Conservation (phyloP, 2,888 invertebrate genomes). For the Boloria selene region DNA sequence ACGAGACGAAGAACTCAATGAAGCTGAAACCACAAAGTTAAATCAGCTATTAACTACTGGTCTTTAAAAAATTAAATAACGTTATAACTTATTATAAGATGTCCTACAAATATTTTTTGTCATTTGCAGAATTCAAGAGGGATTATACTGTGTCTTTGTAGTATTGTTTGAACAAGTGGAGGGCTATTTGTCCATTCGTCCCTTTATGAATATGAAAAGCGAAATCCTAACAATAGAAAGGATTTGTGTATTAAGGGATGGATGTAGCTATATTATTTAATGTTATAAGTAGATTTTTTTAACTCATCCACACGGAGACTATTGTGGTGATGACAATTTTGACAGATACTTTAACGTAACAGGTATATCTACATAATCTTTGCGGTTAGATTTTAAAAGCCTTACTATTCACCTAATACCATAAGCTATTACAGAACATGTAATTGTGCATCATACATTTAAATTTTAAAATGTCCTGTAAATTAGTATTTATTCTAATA, state of each 20-base stretch:
- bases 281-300: slow-evolving; percentile 9
- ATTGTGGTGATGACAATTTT: slow-evolving; percentile 13
- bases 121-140: slow-evolving; percentile 37
- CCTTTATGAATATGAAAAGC: slow-evolving; percentile 41
- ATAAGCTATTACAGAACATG: too few species aligned
- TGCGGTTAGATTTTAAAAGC: neutral
- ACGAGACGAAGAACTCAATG: slow-evolving; percentile 12
- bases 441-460: too few species aligned
- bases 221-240: slow-evolving; percentile 31
- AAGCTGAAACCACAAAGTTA: slow-evolving; percentile 23
- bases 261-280: slow-evolving; percentile 10
- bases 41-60: slow-evolving; percentile 22
- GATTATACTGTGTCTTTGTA: slow-evolving; percentile 23
- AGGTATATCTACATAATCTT: neutral
- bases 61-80: slow-evolving; percentile 14
- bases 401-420: too few species aligned
- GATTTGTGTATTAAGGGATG: slow-evolving; percentile 29
- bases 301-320: neutral
- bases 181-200: slow-evolving; percentile 22
- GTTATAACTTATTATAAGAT: neutral
- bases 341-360: neutral
- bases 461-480: neutral
- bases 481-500: slow-evolving; percentile 1
- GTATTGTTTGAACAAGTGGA: slow-evolving; percentile 43
- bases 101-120: slow-evolving; percentile 24